phyloP scores from a whole-genome alignment of 2,113 vertebrate species.

The Chaetura pelagica region DNA sequence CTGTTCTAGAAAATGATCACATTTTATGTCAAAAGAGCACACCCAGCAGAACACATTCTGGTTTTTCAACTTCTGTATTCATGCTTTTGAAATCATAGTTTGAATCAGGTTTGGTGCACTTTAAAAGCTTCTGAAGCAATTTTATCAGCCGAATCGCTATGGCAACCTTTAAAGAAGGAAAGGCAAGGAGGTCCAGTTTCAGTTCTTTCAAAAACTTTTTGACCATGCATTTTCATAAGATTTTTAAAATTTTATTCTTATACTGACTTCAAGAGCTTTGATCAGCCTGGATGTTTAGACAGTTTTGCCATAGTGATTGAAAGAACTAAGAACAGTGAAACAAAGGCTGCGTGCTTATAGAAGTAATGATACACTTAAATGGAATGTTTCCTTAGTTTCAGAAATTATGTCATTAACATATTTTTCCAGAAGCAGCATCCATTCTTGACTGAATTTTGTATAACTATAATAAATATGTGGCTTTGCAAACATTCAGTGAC shows the following conservation, averaged over 20 bases:
- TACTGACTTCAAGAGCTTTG: neutral
- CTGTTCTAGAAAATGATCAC: neutral
- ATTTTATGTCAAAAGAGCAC: neutral
- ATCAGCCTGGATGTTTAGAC: neutral
- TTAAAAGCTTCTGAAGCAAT: neutral
- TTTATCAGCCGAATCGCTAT: neutral
- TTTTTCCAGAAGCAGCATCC: neutral
- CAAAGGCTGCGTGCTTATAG: neutral
- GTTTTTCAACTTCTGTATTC: neutral
- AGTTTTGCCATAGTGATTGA: neutral
- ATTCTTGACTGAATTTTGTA: neutral
- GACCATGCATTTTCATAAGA: neutral
- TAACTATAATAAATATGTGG: neutral
- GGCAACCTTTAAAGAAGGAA: neutral
- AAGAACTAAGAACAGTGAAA: neutral
- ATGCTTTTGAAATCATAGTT: slow-evolving; percentile 8
- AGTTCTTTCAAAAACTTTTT: neutral
- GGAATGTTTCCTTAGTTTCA: neutral
- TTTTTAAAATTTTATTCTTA: neutral
- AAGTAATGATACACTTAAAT: neutral
- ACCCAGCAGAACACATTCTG: neutral
- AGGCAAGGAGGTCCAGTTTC: slow-evolving; percentile 7
- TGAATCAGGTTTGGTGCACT: neutral
- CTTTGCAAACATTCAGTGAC: neutral
- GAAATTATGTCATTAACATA: neutral